A percentile compares a stretch with the other conserved stretches of the same genome.
Conservation (phyloP, 2,797 vertebrate genomes). For the Catamblyrhynchus diadema region DNA sequence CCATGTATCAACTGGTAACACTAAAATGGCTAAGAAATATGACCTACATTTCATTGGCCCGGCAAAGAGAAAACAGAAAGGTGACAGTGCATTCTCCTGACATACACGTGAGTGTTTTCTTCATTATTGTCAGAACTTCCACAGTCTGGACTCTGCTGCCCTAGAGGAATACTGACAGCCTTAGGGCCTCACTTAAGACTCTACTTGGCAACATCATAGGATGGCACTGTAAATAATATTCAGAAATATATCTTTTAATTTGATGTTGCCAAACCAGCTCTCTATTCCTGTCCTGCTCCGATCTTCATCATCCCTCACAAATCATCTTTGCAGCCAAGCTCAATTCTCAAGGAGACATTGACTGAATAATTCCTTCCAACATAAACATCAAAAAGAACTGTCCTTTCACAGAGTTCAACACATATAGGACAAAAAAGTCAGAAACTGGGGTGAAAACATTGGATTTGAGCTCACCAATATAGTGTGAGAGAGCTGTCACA, state of each 20-base stretch:
- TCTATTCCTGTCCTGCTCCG: neutral
- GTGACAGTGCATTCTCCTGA: neutral
- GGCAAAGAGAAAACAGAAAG: neutral
- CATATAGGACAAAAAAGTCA: neutral
- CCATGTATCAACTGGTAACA: neutral
- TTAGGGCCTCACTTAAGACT: neutral
- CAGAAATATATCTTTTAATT: neutral
- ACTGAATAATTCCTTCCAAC: neutral
- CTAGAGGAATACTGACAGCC: neutral
- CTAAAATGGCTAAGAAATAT: neutral
- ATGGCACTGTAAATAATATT: neutral
- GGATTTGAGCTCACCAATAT: neutral
- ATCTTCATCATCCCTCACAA: neutral
- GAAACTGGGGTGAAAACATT: neutral
- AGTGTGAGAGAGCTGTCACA: neutral
- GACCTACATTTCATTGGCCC: neutral
- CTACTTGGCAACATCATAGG: neutral
- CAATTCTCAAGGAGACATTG: neutral
- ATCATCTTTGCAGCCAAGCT: neutral
- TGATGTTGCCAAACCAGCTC: neutral
- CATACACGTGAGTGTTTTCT: fast-evolving
- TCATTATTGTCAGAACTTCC: neutral
- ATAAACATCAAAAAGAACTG: neutral
- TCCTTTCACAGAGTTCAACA: neutral
- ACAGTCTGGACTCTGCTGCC: neutral